Evolutionary conservation across 2,888 invertebrate species (phyloP).

Genomic region (Agonopterix arenella): DNA sequence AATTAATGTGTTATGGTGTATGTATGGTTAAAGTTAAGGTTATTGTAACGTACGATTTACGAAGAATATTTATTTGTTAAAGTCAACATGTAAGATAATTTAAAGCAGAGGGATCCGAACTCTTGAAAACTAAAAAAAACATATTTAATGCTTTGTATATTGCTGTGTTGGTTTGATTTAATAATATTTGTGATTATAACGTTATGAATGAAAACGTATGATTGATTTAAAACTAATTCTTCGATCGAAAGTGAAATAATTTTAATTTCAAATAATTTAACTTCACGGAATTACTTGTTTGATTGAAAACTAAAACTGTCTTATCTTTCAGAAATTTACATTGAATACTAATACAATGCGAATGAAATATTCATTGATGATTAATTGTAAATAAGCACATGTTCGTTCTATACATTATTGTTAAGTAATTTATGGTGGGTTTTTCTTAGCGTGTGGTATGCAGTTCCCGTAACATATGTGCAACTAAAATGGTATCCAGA

Average conservation of each 20-base stretch:
- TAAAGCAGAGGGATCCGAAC: constrained; percentile 24
- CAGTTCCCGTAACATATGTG: background rate
- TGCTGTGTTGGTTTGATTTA: constrained; percentile 11
- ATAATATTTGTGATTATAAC: constrained; percentile 33
- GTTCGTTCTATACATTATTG: constrained; percentile 23
- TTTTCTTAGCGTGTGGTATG: constrained; percentile 33
- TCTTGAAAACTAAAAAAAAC: constrained; percentile 26
- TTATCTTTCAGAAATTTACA: background rate
- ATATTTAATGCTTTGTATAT: constrained; percentile 35
- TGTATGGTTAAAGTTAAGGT: constrained; percentile 23
- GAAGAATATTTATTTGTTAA: constrained; percentile 35
- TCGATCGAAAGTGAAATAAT: too few species aligned
- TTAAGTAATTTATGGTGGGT: constrained; percentile 60
- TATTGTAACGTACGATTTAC: constrained; percentile 26
- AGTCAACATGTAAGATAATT: constrained; percentile 24
- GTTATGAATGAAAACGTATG: constrained; percentile 32
- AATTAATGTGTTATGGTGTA: constrained; percentile 29
- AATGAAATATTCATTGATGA: constrained; percentile 33
- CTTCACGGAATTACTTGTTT: too few species aligned
- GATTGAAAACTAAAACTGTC: too few species aligned
- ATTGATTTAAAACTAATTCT: constrained; percentile 2
- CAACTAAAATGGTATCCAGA: too few species aligned
- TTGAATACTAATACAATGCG: constrained; percentile 15
- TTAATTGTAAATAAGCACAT: background rate
- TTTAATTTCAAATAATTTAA: too few species aligned